Evolutionary conservation across 2,113 vertebrate species (phyloP), one percentile per base, ranked within the genome.

Genomic region (Pituophis catenifer): DNA sequence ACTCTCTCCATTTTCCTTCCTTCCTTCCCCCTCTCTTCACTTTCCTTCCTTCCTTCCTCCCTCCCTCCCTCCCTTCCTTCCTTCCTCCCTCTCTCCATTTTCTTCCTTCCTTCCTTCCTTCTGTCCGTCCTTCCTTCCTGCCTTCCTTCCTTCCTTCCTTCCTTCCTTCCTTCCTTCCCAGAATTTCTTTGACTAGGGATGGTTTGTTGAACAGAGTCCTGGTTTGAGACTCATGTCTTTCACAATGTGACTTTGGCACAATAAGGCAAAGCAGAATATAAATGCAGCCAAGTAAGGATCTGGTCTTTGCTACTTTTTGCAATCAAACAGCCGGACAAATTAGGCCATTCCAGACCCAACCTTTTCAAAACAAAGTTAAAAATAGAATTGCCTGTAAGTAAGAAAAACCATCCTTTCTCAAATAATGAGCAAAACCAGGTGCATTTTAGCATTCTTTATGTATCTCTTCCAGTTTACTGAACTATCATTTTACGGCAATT

Each of bases 241-340:
- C 86, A 87, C 12, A 52, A 52, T 29, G 23, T 29, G 24, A 52
- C 12, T 50, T 52, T 29, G 86, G 86, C 50, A 21, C 48, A 6
- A 24, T 87, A 29, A 44, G 58, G 1, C 48, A 70, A 65, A 23
- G 53, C 53, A 81, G 38, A 10, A 57, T 75, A 81, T n/a, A 58
- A 91, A 87, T n/a, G 81, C 21, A 59, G 50, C 50, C 38, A 70
- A 92, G 53, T 33, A 33, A 87, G 21, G 17, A 58, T 52, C 57
- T 38, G 19, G n/a, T 15, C 50, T 24, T 7, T 92, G 48, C 48
- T 87, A n/a, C 48, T 87, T 92, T 92, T 92, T 92, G 59, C 91
- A 89, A 19, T 29, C 86, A 89, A 91, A 44, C 55, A 94, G 8
- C n/a, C 15, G 50, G 0, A 0, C 89, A 0, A 0, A 17, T 55